Evolutionary conservation across 2,888 invertebrate species (phyloP).

Genomic region (Dryadula phaetusa): DNA sequence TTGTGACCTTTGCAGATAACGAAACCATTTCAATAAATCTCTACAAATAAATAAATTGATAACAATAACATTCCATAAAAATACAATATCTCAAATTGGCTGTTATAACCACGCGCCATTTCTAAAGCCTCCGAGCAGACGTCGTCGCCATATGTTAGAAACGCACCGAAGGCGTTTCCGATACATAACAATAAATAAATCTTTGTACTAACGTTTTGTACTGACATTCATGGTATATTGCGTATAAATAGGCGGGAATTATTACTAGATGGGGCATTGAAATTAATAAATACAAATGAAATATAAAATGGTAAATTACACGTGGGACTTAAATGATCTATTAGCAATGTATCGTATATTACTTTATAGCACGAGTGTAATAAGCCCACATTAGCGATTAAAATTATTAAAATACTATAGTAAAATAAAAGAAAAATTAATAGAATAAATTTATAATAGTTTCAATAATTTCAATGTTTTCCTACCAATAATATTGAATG

Average conservation of each 20-base stretch:
- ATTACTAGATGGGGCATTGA: constrained; percentile 24
- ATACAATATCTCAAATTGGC: constrained; percentile 13
- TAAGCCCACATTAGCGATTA: no score
- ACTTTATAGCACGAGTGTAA: no score
- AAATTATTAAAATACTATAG: no score
- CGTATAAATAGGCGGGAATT: not conserved
- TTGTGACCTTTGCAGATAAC: not conserved
- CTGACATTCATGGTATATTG: constrained; percentile 31
- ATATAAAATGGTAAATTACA: no score
- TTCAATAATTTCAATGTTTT: no score
- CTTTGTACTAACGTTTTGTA: constrained; percentile 23
- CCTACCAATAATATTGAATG: no score
- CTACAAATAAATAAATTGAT: constrained; percentile 8
- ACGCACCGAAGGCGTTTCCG: constrained; percentile 65
- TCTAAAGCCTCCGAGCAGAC: constrained; percentile 41
- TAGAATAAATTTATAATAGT: no score
- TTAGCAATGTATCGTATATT: no score
- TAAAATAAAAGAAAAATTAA: no score
- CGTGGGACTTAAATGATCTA: no score
- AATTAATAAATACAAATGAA: no score
- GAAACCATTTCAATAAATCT: not conserved
- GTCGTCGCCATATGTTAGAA: constrained; percentile 58
- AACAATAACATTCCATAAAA: constrained; percentile 12
- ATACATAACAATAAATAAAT: constrained; percentile 69
- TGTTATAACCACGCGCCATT: constrained; percentile 5